phyloP scores from a whole-genome alignment of 1,140 invertebrate genomes.

The Drosophila nikananu region DNA sequence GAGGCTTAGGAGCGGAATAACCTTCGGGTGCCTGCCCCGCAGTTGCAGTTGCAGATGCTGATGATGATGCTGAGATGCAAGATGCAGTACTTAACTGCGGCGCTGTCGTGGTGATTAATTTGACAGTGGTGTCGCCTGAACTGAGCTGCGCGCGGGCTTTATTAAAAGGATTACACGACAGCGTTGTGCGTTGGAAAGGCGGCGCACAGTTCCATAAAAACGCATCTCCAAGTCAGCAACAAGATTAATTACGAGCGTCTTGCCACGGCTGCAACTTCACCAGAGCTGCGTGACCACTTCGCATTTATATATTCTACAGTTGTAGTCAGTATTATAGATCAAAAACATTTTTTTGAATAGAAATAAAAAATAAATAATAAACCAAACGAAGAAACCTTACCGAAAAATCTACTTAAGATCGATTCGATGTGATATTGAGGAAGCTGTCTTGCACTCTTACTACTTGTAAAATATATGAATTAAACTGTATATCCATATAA shows the following conservation, averaged over 20 bases:
- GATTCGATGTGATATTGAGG: neutral
- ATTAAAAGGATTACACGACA: constrained; percentile 77
- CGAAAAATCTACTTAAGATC: neutral
- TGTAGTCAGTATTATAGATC: neutral
- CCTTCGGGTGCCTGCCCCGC: constrained; percentile 33
- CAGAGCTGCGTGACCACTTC: constrained; percentile 47
- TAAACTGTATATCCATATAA: too few species aligned
- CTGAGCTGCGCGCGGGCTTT: constrained; percentile 67
- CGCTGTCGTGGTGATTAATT: constrained; percentile 71
- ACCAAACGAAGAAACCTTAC: too few species aligned
- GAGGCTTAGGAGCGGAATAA: constrained; percentile 29
- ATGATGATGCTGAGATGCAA: constrained; percentile 1
- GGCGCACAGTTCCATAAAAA: constrained; percentile 50
- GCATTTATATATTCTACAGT: constrained; percentile 26
- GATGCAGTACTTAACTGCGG: constrained; percentile 9
- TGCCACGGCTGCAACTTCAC: constrained; percentile 26
- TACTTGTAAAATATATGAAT: too few species aligned
- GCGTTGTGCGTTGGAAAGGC: constrained; percentile 36
- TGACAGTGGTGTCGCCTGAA: constrained; percentile 68
- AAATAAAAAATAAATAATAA: too few species aligned
- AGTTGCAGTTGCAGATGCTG: constrained; percentile 15
- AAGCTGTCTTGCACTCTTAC: neutral
- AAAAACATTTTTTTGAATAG: neutral
- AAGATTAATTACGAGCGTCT: constrained; percentile 76
- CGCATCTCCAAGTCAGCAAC: constrained; percentile 37